Evolutionary conservation across 2,797 vertebrate species (phyloP).

Genomic region (Myoxocephalus aenaeus): DNA sequence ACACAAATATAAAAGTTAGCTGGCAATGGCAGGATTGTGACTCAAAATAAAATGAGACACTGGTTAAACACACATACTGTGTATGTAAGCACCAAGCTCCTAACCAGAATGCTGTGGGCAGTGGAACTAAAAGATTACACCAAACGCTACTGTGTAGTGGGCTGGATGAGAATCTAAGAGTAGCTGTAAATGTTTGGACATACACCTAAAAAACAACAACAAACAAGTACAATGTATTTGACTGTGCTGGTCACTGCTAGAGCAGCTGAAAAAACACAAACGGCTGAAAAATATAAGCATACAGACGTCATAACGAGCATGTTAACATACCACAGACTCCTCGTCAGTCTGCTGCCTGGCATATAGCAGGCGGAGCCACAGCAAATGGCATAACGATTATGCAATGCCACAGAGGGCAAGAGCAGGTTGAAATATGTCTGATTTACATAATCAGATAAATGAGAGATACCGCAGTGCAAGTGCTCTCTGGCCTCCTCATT

Average conservation of each 20-base stretch:
- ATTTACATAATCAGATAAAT: conserved; percentile 71
- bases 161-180: conserved; percentile 3
- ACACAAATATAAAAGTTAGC: not conserved
- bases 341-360: conserved; percentile 47
- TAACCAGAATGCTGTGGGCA: conserved; percentile 5
- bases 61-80: conserved; percentile 26
- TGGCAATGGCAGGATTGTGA: not conserved
- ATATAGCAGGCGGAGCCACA: conserved; percentile 37
- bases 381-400: conserved; percentile 52
- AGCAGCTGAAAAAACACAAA: not conserved
- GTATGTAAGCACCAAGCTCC: conserved; percentile 11
- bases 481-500: conserved; percentile 23
- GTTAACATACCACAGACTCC: conserved; percentile 18
- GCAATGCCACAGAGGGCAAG: conserved; percentile 50
- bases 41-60: not conserved
- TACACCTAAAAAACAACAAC: not conserved
- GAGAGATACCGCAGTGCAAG: conserved; percentile 21
- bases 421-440: conserved; percentile 21
- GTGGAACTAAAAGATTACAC: conserved; percentile 26
- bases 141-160: conserved; percentile 1
- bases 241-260: not conserved
- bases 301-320: conserved; percentile 18
- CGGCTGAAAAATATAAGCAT: not conserved
- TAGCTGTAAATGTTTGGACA: not conserved
- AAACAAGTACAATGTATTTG: not conserved